A percentile compares a stretch with the other conserved stretches of the same genome.
Conservation (phyloP, 2,797 vertebrate species). For the Smutsia gigantea region DNA sequence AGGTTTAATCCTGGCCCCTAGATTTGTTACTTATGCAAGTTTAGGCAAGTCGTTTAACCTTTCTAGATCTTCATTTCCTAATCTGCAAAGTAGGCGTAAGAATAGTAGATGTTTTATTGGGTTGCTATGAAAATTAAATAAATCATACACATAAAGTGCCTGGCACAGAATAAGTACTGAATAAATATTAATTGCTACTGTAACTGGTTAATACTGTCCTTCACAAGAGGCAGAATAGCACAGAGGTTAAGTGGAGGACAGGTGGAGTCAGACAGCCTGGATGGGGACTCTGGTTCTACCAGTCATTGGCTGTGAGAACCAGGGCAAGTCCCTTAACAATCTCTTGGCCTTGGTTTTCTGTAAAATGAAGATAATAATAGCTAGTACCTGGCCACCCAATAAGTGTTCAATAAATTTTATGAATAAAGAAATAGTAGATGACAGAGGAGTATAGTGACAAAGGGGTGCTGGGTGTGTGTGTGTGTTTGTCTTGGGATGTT, state of each 20-base stretch:
- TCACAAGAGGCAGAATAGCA: neutral
- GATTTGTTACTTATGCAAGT: neutral
- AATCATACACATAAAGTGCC: neutral
- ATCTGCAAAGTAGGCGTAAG: neutral
- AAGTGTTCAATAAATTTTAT: slow-evolving; percentile 7
- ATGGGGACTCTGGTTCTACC: neutral
- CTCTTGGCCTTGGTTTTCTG: slow-evolving; percentile 27
- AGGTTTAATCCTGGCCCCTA: neutral
- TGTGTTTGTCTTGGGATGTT: neutral
- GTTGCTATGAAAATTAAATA: neutral
- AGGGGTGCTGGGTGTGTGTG: neutral
- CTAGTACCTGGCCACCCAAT: neutral
- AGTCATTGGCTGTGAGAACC: neutral
- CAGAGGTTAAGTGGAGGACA: neutral
- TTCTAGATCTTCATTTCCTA: slow-evolving; percentile 14
- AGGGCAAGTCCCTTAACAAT: neutral
- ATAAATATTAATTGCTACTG: neutral
- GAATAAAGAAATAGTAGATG: neutral
- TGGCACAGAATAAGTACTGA: neutral
- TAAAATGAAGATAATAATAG: slow-evolving; percentile 19
- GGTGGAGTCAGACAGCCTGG: neutral
- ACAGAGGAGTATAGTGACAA: neutral
- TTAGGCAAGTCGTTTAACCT: neutral
- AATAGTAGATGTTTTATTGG: neutral
- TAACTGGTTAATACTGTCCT: neutral